phyloP scores from a whole-genome alignment of 2,888 invertebrate genomes.

The Drosophila hamatofila region DNA sequence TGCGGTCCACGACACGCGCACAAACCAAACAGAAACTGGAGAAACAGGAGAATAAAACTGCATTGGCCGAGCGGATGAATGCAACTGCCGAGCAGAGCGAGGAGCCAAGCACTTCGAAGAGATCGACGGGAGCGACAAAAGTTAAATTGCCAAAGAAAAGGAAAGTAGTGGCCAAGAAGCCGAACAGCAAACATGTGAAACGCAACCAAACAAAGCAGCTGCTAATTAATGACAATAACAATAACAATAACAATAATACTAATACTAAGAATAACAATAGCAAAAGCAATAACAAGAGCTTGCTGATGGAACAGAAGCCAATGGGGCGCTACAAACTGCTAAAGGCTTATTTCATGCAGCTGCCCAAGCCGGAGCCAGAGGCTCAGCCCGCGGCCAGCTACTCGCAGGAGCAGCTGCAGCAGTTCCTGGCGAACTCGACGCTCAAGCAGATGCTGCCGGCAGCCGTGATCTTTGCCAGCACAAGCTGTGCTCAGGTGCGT shows the following conservation, averaged over 20 bases:
- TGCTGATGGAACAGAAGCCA: background rate
- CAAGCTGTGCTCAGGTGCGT: conserved; percentile 1
- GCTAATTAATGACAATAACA: background rate
- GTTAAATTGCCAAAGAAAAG: background rate
- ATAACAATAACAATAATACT: background rate
- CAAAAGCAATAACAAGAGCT: background rate
- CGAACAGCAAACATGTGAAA: background rate
- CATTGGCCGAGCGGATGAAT: background rate
- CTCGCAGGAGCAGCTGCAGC: conserved; percentile 23
- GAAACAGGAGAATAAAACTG: too few relatives aligned
- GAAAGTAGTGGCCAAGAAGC: background rate
- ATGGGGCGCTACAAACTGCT: background rate
- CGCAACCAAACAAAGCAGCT: background rate
- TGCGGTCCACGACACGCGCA: background rate
- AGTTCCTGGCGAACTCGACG: conserved; percentile 42
- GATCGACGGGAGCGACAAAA: background rate
- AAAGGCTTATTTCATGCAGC: background rate
- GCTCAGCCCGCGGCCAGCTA: conserved; percentile 4
- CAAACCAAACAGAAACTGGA: background rate
- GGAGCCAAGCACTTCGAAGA: background rate
- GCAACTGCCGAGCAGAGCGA: background rate
- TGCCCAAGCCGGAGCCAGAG: background rate
- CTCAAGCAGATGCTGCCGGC: conserved; percentile 18
- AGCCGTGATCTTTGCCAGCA: background rate
- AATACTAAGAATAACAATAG: background rate